These are phyloP conservation scores for Epinotia nisella DNA, from an alignment of 2,888 invertebrate genomes.

Conservation along the genomic window DNA sequence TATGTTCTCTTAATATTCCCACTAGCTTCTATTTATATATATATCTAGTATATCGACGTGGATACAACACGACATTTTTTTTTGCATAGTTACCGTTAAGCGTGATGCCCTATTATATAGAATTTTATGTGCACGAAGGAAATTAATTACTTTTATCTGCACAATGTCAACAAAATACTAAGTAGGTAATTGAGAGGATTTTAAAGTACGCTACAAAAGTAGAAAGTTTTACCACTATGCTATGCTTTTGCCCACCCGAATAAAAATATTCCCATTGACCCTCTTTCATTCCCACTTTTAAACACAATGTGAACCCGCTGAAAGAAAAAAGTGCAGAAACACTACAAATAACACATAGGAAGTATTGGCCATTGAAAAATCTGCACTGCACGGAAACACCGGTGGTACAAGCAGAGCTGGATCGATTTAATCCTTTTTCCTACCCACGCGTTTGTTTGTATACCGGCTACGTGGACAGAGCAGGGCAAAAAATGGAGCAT, in stretches of 20 bases:
- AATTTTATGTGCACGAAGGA: too few species aligned
- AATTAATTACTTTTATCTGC: too few species aligned
- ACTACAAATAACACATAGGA: slow-evolving; percentile 5
- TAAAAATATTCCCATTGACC: neutral
- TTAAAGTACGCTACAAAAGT: too few species aligned
- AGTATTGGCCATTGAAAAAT: slow-evolving; percentile 49
- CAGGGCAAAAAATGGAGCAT: slow-evolving; percentile 43
- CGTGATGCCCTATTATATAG: too few species aligned
- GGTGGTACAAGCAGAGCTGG: slow-evolving; percentile 52
- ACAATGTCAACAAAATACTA: too few species aligned
- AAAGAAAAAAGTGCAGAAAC: neutral
- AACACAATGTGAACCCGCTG: neutral
- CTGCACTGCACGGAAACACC: slow-evolving; percentile 47
- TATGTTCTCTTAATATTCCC: too few species aligned
- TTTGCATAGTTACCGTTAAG: too few species aligned
- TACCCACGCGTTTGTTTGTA: slow-evolving; percentile 51
- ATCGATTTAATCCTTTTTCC: slow-evolving; percentile 59
- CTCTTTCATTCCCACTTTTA: neutral
- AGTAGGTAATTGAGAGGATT: neutral
- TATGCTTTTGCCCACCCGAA: too few species aligned
- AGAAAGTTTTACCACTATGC: too few species aligned
- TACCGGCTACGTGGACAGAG: slow-evolving; percentile 50
- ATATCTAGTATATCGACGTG: too few species aligned
- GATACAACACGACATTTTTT: too few species aligned
- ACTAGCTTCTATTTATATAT: too few species aligned